Conservation (phyloP, 2,113 vertebrate species). For the Melanostigma gelatinosum region DNA sequence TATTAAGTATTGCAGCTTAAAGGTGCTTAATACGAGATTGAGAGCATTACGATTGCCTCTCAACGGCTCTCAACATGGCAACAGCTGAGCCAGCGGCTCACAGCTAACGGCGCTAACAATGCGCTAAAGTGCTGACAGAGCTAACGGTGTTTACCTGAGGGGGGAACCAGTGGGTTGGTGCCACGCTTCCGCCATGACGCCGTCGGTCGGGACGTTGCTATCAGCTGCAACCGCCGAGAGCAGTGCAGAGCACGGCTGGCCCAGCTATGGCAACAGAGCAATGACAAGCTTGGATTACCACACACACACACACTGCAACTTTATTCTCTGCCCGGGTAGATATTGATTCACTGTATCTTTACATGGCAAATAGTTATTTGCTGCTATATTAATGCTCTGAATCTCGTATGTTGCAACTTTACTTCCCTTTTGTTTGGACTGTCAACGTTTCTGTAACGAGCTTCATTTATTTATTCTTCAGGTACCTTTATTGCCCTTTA, state of each 20-base stretch:
- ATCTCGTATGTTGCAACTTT: background rate
- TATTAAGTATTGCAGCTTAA: background rate
- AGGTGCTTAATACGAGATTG: background rate
- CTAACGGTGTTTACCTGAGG: background rate
- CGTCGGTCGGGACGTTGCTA: no score
- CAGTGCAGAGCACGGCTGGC: no score
- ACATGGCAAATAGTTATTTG: background rate
- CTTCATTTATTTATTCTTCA: conserved; percentile 62
- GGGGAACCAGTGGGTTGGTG: no score
- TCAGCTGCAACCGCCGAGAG: no score
- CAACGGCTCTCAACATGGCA: background rate
- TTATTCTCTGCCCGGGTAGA: background rate
- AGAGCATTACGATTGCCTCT: background rate
- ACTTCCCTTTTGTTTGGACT: background rate
- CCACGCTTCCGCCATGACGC: no score
- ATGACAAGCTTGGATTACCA: no score
- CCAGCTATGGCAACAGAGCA: no score
- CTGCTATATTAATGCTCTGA: background rate
- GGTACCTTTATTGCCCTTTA: background rate
- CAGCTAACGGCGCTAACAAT: background rate
- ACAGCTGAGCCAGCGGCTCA: background rate
- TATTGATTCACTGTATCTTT: background rate
- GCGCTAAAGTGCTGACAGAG: background rate
- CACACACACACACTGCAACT: no score
- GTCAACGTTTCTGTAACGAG: background rate